phyloP scores from a whole-genome alignment of 2,113 vertebrate species.

The Nanorana parkeri region DNA sequence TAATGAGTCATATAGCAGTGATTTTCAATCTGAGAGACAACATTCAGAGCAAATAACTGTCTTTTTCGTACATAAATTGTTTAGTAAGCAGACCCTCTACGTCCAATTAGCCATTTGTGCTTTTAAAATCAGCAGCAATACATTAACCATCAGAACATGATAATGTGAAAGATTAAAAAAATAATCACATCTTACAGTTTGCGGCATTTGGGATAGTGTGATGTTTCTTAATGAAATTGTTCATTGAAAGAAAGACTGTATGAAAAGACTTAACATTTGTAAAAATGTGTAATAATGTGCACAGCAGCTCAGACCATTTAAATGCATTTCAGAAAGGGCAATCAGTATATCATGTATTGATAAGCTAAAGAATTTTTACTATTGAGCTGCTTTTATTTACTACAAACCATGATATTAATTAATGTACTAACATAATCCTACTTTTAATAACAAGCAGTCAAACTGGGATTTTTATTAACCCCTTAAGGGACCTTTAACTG shows the following conservation, averaged over 20 bases:
- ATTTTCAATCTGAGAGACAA: constrained; percentile 49
- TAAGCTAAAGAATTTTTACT: neutral
- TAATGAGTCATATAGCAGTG: constrained; percentile 52
- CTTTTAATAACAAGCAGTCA: no score
- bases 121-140: constrained; percentile 31
- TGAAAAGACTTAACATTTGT: neutral
- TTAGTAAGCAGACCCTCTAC: constrained; percentile 27
- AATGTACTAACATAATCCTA: no score
- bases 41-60: constrained; percentile 45
- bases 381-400: no score
- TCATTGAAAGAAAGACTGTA: constrained; percentile 10
- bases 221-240: neutral
- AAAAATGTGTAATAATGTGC: neutral
- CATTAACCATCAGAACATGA: constrained; percentile 16
- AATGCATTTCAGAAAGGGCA: neutral
- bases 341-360: neutral
- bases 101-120: constrained; percentile 45
- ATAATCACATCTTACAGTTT: constrained; percentile 12
- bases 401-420: no score
- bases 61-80: constrained; percentile 46
- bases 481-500: no score
- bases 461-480: no score
- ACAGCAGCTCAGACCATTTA: neutral
- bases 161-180: constrained; percentile 21
- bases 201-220: neutral